Evolutionary conservation across 2,797 vertebrate genomes (phyloP).

Genomic region (Phalanger gymnotis): DNA sequence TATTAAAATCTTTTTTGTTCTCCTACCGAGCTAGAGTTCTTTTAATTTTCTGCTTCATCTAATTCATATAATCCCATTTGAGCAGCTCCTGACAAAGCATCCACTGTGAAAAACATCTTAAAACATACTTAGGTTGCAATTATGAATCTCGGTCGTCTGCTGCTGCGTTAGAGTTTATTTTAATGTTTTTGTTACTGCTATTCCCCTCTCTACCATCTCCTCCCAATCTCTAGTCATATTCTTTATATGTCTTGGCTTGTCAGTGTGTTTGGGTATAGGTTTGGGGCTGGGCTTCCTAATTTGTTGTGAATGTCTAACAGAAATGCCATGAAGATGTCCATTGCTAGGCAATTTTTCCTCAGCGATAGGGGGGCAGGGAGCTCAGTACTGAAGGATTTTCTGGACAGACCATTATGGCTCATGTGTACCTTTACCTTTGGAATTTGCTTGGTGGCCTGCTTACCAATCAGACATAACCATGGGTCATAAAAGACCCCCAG

Average conservation of each 20-base stretch:
- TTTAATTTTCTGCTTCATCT: constrained; percentile 70
- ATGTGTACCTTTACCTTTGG: background rate
- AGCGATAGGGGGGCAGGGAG: background rate
- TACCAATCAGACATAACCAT: background rate
- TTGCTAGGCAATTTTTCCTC: background rate
- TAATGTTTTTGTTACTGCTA: background rate
- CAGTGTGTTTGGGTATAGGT: background rate
- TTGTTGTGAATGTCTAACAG: background rate
- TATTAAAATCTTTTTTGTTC: constrained; percentile 55
- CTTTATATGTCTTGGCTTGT: background rate
- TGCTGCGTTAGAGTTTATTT: background rate
- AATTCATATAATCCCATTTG: constrained; percentile 48
- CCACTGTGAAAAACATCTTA: constrained; percentile 48
- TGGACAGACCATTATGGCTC: background rate
- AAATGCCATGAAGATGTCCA: background rate
- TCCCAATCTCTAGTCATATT: background rate
- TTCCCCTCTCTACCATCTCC: background rate
- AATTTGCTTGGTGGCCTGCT: background rate
- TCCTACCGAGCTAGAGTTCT: constrained; percentile 50
- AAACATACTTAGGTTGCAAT: constrained; percentile 30
- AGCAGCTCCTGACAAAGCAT: constrained; percentile 43
- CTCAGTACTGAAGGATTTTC: background rate
- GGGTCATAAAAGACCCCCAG: background rate
- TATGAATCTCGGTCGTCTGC: background rate
- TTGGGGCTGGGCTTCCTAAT: background rate